A percentile compares a stretch with the other conserved stretches of the same genome.
Conservation (phyloP, 35 echinoderm and acorn worm species). For the Strongylocentrotus purpuratus region DNA sequence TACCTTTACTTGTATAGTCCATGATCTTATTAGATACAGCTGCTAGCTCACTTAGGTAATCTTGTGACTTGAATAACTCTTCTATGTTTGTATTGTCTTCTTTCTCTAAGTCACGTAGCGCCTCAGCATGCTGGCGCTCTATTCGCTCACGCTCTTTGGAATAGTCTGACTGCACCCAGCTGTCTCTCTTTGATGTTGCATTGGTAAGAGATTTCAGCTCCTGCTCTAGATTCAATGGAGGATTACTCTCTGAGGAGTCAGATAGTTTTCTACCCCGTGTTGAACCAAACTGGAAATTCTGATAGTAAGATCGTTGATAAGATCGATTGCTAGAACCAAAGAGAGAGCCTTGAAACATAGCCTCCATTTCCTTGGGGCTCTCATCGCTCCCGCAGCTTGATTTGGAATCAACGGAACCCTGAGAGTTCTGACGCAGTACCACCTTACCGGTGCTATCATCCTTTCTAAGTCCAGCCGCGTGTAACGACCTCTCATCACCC, state of each 20-base stretch:
- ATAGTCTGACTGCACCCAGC: conserved; percentile 74
- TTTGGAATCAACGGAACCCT: conserved; percentile 48
- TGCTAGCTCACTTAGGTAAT: conserved; percentile 74
- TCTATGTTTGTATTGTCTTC: conserved; percentile 89
- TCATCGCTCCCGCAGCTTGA: not conserved
- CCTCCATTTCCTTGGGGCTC: conserved; percentile 1
- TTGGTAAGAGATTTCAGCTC: conserved; percentile 38
- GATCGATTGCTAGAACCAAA: conserved; percentile 38
- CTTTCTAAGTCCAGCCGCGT: not conserved
- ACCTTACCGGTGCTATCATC: conserved; percentile 23
- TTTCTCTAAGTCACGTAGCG: conserved; percentile 84
- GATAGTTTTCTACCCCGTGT: conserved; percentile 54
- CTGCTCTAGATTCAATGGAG: conserved; percentile 33
- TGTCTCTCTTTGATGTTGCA: conserved; percentile 9
- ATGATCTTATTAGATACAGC: conserved; percentile 77
- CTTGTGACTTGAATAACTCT: conserved; percentile 74
- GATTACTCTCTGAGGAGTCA: conserved; percentile 51
- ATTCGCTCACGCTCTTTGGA: conserved; percentile 73
- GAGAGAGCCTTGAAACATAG: not conserved
- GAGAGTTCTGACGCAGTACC: conserved; percentile 40
- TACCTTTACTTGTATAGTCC: conserved; percentile 40
- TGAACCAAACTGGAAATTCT: conserved; percentile 44
- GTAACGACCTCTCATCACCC: not conserved
- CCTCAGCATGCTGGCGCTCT: conserved; percentile 75
- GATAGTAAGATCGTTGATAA: conserved; percentile 39